Conservation (phyloP, 2,797 vertebrate genomes). For the Chelon labrosus region DNA sequence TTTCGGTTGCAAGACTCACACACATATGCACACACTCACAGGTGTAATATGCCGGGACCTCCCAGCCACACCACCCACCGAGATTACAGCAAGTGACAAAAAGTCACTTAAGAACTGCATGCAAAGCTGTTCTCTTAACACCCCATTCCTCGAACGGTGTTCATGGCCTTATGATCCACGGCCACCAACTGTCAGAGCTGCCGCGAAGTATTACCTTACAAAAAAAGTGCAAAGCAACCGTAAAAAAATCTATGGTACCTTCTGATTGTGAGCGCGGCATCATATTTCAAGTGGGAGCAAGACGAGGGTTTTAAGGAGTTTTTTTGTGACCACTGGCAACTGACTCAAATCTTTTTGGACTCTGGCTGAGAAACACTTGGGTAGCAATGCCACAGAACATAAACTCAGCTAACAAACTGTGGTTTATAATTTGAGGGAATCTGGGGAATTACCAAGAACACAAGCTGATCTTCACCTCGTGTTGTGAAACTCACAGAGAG, state of each 20-base stretch:
- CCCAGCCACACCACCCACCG: constrained; percentile 73
- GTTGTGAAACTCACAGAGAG: constrained; percentile 62
- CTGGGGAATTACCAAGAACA: constrained; percentile 60
- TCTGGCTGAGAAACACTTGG: constrained; percentile 51
- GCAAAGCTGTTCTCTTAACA: constrained; percentile 61
- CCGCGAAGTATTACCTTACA: constrained; percentile 53
- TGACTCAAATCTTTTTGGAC: constrained; percentile 42
- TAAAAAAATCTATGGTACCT: constrained; percentile 41
- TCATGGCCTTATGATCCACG: constrained; percentile 62
- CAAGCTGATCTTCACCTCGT: constrained; percentile 59
- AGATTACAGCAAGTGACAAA: constrained; percentile 72
- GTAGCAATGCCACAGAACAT: constrained; percentile 53
- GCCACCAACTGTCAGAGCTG: constrained; percentile 61
- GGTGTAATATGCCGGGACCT: constrained; percentile 71
- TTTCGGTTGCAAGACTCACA: constrained; percentile 52
- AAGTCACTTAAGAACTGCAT: constrained; percentile 43
- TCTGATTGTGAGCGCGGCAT: constrained; percentile 37
- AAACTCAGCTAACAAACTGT: constrained; percentile 59
- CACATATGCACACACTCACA: constrained; percentile 46
- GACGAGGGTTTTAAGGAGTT: constrained; percentile 63
- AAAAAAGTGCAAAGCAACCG: constrained; percentile 53
- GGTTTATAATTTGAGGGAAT: constrained; percentile 69
- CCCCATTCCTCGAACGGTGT: constrained; percentile 52
- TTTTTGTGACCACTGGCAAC: constrained; percentile 65
- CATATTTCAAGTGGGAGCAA: constrained; percentile 47